These are phyloP conservation scores for Atherinosoma microstoma DNA, from an alignment of 2,797 vertebrate species.

Conservation along the genomic window DNA sequence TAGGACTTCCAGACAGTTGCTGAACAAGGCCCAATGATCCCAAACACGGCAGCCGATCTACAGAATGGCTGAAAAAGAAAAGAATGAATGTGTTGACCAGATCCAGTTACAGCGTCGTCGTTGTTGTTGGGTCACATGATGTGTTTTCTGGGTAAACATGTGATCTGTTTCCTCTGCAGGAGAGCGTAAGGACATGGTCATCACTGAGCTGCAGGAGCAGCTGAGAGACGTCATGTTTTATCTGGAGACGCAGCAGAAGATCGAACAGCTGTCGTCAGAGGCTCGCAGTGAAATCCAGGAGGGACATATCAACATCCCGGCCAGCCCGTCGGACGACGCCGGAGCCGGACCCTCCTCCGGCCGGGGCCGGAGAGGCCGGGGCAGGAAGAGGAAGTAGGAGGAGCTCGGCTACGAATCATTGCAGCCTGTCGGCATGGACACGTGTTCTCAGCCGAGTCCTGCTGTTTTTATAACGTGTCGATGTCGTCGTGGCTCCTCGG, in stretches of 20 bases:
- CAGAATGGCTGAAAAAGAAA: too few relatives aligned
- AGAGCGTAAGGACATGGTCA: constrained; percentile 88
- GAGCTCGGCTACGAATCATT: too few relatives aligned
- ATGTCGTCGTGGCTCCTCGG: constrained; percentile 1
- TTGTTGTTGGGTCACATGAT: too few relatives aligned
- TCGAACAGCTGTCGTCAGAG: constrained; percentile 91
- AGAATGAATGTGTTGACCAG: too few relatives aligned
- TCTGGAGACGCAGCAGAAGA: constrained; percentile 93
- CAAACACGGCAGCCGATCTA: too few relatives aligned
- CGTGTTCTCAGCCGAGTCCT: neutral
- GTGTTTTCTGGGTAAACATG: too few relatives aligned
- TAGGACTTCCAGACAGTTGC: too few relatives aligned
- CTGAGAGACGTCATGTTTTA: constrained; percentile 98
- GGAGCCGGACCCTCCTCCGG: constrained; percentile 64
- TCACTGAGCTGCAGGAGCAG: constrained; percentile 94
- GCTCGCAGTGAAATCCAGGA: constrained; percentile 94
- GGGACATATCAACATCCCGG: constrained; percentile 93
- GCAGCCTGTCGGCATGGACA: neutral
- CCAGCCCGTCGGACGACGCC: constrained; percentile 68
- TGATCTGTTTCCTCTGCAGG: constrained; percentile 34
- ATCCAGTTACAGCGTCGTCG: too few relatives aligned
- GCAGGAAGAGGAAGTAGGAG: constrained; percentile 91
- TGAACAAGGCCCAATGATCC: too few relatives aligned
- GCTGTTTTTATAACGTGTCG: constrained; percentile 10
- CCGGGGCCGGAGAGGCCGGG: constrained; percentile 88